A percentile compares a stretch with the other conserved stretches of the same genome.
Conservation (phyloP, 2,113 vertebrate genomes). For the Tinamus guttatus region DNA sequence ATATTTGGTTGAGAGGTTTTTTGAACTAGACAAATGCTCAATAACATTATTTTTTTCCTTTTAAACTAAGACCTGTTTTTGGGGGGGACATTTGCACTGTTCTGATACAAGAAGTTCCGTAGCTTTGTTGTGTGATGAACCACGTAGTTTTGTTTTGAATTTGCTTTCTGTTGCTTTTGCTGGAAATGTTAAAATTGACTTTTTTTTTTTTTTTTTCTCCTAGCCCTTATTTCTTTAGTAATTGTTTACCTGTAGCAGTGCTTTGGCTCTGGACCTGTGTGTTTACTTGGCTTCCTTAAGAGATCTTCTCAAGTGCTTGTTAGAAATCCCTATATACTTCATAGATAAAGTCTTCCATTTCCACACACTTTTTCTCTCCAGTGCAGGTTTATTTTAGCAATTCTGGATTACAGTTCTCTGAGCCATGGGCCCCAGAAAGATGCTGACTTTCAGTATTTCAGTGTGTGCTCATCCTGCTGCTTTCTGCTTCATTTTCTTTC, state of each 20-base stretch:
- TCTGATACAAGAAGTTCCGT: neutral
- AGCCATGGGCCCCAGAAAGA: neutral
- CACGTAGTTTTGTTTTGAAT: rapidly evolving
- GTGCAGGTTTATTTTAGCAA: neutral
- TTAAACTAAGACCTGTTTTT: neutral
- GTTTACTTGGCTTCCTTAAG: neutral
- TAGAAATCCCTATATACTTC: neutral
- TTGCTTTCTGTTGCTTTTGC: neutral
- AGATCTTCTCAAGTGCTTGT: neutral
- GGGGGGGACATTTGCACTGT: neutral
- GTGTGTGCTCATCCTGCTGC: neutral
- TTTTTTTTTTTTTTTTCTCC: neutral
- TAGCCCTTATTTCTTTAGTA: neutral
- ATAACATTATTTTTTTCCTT: too few relatives aligned
- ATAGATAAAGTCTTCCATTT: neutral
- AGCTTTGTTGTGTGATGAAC: too few relatives aligned
- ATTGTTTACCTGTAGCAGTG: neutral
- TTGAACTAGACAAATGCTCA: neutral
- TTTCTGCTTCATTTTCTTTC: neutral
- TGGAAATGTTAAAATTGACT: neutral
- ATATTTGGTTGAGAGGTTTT: neutral
- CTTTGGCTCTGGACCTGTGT: neutral
- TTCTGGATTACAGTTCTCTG: neutral
- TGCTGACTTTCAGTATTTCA: neutral
- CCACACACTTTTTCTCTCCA: neutral